These are phyloP conservation scores for Sebastes fasciatus DNA, from an alignment of 2,113 vertebrate species.

Conservation along the genomic window DNA sequence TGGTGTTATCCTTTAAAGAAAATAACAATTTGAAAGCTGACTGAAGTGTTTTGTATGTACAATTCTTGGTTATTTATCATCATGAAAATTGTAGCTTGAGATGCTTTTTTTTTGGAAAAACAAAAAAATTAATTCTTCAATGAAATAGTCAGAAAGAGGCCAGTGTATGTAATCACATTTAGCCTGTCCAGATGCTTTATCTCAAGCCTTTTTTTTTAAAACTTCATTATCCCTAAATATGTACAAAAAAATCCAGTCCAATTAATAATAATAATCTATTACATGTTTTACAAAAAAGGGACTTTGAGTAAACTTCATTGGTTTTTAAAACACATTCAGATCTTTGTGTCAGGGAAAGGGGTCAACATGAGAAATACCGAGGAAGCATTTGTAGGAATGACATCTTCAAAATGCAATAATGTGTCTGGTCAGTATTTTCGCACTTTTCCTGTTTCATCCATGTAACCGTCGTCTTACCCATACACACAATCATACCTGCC, in stretches of 20 bases:
- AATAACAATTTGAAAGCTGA: not conserved
- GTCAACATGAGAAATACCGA: constrained; percentile 37
- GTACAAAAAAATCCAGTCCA: constrained; percentile 36
- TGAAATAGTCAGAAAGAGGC: constrained; percentile 35
- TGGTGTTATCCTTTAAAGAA: not conserved
- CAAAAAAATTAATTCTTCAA: not conserved
- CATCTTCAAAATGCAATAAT: constrained; percentile 51
- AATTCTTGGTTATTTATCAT: not conserved
- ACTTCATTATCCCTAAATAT: constrained; percentile 39
- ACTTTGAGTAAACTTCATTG: constrained; percentile 43
- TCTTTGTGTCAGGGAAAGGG: constrained; percentile 28
- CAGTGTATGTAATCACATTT: constrained; percentile 12
- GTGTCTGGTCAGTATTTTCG: constrained; percentile 43
- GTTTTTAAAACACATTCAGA: constrained; percentile 61
- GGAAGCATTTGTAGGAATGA: constrained; percentile 59
- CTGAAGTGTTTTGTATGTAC: constrained; percentile 6
- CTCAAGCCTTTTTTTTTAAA: constrained; percentile 11
- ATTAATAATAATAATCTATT: constrained; percentile 25
- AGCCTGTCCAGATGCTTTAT: not conserved
- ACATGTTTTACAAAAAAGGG: constrained; percentile 30
- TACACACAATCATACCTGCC: constrained; percentile 65
- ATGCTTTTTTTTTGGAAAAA: not conserved
- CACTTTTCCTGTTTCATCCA: constrained; percentile 32
- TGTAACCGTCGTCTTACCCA: constrained; percentile 35
- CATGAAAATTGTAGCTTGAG: not conserved